Conservation (phyloP, 2,113 vertebrate species). For the Chaetura pelagica region DNA sequence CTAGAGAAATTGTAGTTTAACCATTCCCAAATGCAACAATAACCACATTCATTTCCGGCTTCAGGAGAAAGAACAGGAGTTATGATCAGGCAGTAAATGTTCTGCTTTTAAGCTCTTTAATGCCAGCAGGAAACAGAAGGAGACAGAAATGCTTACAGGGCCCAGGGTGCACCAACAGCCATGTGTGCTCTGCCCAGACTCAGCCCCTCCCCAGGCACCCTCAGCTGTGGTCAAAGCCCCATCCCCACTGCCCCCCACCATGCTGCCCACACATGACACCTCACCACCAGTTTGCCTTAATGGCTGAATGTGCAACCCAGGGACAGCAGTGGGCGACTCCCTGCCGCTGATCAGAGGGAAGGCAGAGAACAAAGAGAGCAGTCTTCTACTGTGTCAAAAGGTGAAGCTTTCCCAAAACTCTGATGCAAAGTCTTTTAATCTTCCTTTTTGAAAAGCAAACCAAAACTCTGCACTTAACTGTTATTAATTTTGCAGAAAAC, state of each 20-base stretch:
- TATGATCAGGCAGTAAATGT: background rate
- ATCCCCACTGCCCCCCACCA: rapidly evolving
- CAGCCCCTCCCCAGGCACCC: rapidly evolving
- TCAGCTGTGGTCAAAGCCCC: background rate
- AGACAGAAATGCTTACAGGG: background rate
- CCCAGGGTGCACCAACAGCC: background rate
- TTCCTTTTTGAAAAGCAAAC: background rate
- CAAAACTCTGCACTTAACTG: background rate
- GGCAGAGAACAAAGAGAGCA: rapidly evolving
- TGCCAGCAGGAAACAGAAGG: background rate
- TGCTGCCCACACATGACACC: rapidly evolving
- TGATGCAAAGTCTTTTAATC: background rate
- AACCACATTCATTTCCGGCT: background rate
- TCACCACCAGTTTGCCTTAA: background rate
- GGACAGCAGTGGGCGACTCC: background rate
- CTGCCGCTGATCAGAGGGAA: background rate
- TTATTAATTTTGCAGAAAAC: background rate
- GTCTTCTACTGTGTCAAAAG: background rate
- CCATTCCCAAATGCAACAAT: background rate
- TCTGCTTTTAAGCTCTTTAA: background rate
- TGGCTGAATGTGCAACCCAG: background rate
- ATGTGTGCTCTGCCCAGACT: background rate
- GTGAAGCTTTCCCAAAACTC: background rate
- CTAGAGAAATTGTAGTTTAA: background rate
- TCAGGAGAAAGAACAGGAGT: background rate